A percentile compares a stretch with the other conserved stretches of the same genome.
Conservation (phyloP, 2,797 vertebrate genomes). For the Phataginus tricuspis region DNA sequence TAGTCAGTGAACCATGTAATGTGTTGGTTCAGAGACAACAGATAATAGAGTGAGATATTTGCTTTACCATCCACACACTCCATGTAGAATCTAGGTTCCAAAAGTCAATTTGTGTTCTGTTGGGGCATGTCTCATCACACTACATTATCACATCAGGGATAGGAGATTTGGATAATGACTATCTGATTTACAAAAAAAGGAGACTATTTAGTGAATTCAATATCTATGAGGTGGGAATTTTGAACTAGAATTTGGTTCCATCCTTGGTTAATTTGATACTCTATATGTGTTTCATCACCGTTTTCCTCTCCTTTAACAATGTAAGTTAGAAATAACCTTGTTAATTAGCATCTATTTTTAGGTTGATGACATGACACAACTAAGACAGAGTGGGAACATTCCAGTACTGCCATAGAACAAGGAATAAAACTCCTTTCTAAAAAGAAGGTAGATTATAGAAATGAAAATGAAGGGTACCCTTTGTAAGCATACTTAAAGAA, state of each 20-base stretch:
- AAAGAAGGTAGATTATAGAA: slow-evolving; percentile 65
- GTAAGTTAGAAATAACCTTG: slow-evolving; percentile 80
- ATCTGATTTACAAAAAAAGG: slow-evolving; percentile 83
- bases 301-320: slow-evolving; percentile 76
- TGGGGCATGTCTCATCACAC: slow-evolving; percentile 88
- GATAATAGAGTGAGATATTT: slow-evolving; percentile 91
- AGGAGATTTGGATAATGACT: slow-evolving; percentile 90
- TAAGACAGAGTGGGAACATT: slow-evolving; percentile 74
- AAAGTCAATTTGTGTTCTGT: slow-evolving; percentile 89
- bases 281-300: slow-evolving; percentile 65
- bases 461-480: neutral
- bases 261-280: slow-evolving; percentile 80
- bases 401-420: slow-evolving; percentile 45
- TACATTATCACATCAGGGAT: slow-evolving; percentile 87
- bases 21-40: slow-evolving; percentile 90
- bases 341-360: slow-evolving; percentile 83
- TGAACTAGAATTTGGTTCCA: slow-evolving; percentile 79
- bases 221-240: slow-evolving; percentile 82
- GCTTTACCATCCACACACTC: slow-evolving; percentile 82
- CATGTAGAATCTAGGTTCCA: slow-evolving; percentile 81
- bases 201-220: slow-evolving; percentile 80
- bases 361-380: slow-evolving; percentile 74
- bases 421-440: slow-evolving; percentile 58
- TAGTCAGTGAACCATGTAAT: slow-evolving; percentile 89
- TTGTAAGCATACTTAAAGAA: neutral